A percentile compares a stretch with the other conserved stretches of the same genome.
Conservation (phyloP, 2,113 vertebrate species). For the Polypterus bichir region DNA sequence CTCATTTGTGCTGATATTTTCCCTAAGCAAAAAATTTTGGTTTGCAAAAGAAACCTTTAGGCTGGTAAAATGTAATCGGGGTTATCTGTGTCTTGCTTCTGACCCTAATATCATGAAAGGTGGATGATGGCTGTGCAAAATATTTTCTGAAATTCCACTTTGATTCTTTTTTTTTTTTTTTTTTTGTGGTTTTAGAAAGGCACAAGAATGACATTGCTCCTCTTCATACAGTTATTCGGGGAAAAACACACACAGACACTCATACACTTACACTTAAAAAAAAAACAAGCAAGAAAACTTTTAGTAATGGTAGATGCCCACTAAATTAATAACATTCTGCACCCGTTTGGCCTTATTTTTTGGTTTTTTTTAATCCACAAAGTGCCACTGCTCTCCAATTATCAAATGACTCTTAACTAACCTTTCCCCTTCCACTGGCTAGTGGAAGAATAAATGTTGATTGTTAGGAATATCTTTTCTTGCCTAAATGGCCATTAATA, state of each 20-base stretch:
- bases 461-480: constrained; percentile 63
- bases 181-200: background rate
- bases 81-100: no score
- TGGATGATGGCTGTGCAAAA: background rate
- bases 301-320: constrained; percentile 26
- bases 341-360: constrained; percentile 67
- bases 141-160: background rate
- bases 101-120: background rate
- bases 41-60: no score
- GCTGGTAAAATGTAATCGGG: no score
- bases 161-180: background rate
- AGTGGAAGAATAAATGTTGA: constrained; percentile 37
- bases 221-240: no score
- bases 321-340: constrained; percentile 45
- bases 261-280: no score
- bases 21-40: constrained; percentile 11
- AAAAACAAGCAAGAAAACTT: background rate
- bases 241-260: no score
- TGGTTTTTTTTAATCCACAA: constrained; percentile 57
- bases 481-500: constrained; percentile 55
- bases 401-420: constrained; percentile 51
- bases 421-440: constrained; percentile 36
- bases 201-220: no score
- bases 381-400: constrained; percentile 53
- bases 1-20: constrained; percentile 18